These are phyloP conservation scores for Periplaneta americana DNA, from an alignment of 1,140 invertebrate species.

Conservation along the genomic window DNA sequence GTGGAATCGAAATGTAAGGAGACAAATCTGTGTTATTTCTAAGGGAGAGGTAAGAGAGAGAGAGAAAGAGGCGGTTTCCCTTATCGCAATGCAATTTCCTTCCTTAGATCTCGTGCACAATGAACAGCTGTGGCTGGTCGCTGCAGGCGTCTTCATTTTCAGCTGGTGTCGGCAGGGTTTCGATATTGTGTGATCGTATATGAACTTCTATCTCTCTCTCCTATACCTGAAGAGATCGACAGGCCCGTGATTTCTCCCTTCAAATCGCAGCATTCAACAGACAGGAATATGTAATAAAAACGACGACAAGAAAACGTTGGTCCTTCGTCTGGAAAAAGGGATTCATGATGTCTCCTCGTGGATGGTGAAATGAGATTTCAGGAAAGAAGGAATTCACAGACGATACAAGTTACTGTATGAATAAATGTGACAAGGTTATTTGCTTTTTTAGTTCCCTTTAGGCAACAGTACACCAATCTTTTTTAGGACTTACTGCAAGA, in stretches of 20 bases:
- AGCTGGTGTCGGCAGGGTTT: background rate
- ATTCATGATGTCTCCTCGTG: background rate
- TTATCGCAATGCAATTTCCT: background rate
- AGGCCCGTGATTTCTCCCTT: too few species aligned
- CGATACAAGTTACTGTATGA: too few species aligned
- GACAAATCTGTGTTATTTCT: too few species aligned
- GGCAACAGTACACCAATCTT: too few species aligned
- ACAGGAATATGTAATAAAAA: background rate
- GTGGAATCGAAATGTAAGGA: too few species aligned
- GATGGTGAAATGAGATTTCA: background rate
- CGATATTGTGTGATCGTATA: background rate
- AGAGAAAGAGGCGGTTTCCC: background rate
- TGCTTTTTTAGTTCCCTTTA: too few species aligned
- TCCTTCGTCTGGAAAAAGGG: background rate
- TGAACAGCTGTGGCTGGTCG: background rate
- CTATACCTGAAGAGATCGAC: background rate
- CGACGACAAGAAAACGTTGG: background rate
- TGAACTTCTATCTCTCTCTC: background rate
- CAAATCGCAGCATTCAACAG: too few species aligned
- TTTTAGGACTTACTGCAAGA: too few species aligned
- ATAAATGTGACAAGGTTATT: too few species aligned
- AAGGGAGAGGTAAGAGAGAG: too few species aligned
- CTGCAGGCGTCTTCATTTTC: background rate
- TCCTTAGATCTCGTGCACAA: background rate
- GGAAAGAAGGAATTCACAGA: background rate